phyloP scores from a whole-genome alignment of 2,797 vertebrate genomes.

The Sarcophilus harrisii region DNA sequence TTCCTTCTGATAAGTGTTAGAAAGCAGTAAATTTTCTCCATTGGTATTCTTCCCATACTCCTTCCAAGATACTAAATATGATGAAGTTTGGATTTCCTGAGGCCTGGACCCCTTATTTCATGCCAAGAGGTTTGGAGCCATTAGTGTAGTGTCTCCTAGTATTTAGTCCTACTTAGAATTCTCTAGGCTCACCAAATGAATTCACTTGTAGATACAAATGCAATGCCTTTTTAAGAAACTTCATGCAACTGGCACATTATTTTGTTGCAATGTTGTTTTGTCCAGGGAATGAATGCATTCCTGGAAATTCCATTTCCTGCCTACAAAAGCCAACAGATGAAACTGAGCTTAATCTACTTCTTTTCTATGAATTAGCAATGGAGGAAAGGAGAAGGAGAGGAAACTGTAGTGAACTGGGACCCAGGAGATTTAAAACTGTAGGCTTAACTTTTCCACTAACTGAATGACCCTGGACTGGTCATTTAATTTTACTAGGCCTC shows the following conservation, averaged over 20 bases:
- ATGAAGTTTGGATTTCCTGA: background rate
- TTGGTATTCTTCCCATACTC: background rate
- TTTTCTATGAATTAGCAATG: slow-evolving; percentile 32
- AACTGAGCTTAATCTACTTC: background rate
- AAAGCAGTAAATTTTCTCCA: background rate
- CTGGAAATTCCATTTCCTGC: background rate
- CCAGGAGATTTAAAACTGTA: background rate
- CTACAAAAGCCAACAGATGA: background rate
- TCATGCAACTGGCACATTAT: background rate
- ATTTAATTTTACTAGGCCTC: background rate
- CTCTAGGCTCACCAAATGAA: background rate
- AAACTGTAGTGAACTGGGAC: background rate
- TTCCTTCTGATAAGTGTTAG: slow-evolving; percentile 34
- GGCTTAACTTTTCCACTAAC: slow-evolving; percentile 24
- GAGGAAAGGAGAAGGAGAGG: background rate
- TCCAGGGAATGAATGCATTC: background rate
- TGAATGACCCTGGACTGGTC: background rate
- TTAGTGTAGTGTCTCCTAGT: background rate
- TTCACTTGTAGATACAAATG: background rate
- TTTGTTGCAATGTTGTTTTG: background rate
- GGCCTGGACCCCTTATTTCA: background rate
- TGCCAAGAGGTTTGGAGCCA: background rate
- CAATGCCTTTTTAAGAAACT: background rate
- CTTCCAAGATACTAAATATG: background rate
- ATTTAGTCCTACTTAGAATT: background rate